Evolutionary conservation across 2,113 vertebrate species (phyloP).

Genomic region (Clarias batrachus): DNA sequence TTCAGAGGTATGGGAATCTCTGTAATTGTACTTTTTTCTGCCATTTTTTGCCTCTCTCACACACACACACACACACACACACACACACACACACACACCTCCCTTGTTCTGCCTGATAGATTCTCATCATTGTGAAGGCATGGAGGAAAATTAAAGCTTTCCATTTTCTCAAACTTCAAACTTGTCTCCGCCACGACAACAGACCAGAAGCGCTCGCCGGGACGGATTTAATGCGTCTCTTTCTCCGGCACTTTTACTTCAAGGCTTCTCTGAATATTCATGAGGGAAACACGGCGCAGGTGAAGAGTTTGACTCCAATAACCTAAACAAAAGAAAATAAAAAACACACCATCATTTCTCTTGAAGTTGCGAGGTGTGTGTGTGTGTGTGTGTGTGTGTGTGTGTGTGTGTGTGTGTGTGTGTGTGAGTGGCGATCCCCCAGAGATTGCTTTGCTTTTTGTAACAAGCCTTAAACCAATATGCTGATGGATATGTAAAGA

Average conservation of each 20-base stretch:
- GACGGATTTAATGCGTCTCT: conserved; percentile 42
- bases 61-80: background rate
- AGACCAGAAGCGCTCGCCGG: conserved; percentile 28
- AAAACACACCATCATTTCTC: conserved; percentile 57
- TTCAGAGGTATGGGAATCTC: background rate
- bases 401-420: background rate
- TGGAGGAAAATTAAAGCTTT: conserved; percentile 51
- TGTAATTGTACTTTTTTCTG: background rate
- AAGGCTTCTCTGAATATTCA: conserved; percentile 73
- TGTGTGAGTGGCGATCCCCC: conserved; percentile 55
- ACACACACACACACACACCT: background rate
- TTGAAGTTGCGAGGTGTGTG: conserved; percentile 22
- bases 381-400: conserved; percentile 9
- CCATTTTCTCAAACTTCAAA: conserved; percentile 62
- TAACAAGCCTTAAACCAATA: conserved; percentile 65
- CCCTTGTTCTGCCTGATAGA: background rate
- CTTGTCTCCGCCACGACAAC: conserved; percentile 37
- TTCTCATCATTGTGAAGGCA: conserved; percentile 46
- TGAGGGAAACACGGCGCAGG: conserved; percentile 67
- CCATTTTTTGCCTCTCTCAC: background rate
- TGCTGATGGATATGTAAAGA: conserved; percentile 70
- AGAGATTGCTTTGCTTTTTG: conserved; percentile 64
- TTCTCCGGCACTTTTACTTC: conserved; percentile 50
- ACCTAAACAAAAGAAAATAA: conserved; percentile 67
- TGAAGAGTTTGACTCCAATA: conserved; percentile 72